These are phyloP conservation scores for Polia nebulosa DNA, from an alignment of 2,888 invertebrate genomes.

Conservation along the genomic window DNA sequence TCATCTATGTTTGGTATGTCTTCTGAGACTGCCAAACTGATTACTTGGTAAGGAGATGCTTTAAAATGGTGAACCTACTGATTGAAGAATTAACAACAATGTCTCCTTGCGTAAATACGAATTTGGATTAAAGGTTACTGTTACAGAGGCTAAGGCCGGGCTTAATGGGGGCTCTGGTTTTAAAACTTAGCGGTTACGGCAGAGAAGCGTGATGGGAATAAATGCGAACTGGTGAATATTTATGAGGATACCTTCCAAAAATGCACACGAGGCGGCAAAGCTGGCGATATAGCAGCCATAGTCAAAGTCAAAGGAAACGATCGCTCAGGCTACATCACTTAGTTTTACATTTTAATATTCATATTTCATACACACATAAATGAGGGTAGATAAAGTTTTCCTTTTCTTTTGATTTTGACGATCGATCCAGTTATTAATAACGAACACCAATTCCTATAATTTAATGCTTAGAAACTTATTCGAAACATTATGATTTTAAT, in stretches of 20 bases:
- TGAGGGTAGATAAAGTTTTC: constrained; percentile 12
- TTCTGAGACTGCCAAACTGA: background rate
- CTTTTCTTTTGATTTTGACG: constrained; percentile 22
- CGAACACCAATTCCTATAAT: background rate
- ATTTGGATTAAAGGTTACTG: constrained; percentile 44
- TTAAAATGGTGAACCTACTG: constrained; percentile 7
- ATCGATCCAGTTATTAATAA: constrained; percentile 17
- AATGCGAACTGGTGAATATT: constrained; percentile 74
- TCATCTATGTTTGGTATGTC: constrained; percentile 2
- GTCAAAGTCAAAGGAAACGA: constrained; percentile 67
- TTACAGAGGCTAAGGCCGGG: constrained; percentile 31
- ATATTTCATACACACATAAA: constrained; percentile 51
- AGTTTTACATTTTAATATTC: constrained; percentile 69
- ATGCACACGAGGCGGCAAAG: constrained; percentile 69
- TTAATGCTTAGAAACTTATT: background rate
- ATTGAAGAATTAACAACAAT: constrained; percentile 36
- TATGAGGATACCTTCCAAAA: constrained; percentile 75
- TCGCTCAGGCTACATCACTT: constrained; percentile 58
- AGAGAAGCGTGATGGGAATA: constrained; percentile 61
- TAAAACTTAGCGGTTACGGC: constrained; percentile 59
- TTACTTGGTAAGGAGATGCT: constrained; percentile 11
- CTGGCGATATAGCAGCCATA: constrained; percentile 58
- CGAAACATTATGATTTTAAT: constrained; percentile 4
- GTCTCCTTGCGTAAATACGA: constrained; percentile 31
- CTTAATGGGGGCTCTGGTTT: constrained; percentile 52